A percentile compares a stretch with the other conserved stretches of the same genome.
Evolutionary conservation across 2,113 vertebrate genomes (phyloP).

Genomic region (Pungitius pungitius): DNA sequence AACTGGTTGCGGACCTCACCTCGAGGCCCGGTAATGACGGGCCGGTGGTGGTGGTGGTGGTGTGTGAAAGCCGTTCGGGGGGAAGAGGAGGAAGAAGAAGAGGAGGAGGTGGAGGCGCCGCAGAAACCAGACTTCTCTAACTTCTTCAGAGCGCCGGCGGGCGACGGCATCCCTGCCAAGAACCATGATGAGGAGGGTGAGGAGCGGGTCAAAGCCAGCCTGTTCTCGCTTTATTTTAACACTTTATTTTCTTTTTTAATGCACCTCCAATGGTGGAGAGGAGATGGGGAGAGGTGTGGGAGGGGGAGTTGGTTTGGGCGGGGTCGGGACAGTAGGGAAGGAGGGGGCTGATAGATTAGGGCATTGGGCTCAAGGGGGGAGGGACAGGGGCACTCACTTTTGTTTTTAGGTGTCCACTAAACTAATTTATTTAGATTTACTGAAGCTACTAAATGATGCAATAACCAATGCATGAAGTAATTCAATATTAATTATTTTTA

Average conservation of each 20-base stretch:
- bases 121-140: conserved; percentile 98
- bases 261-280: conserved; percentile 10
- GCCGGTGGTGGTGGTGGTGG: conserved; percentile 97
- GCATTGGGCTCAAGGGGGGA: not conserved
- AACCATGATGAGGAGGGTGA: conserved; percentile 81
- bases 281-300: not conserved
- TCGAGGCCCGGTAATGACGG: conserved; percentile 98
- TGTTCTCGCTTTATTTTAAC: conserved; percentile 1
- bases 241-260: not conserved
- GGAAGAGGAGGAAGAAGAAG: conserved; percentile 82
- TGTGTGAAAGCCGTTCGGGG: conserved; percentile 96
- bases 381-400: not conserved
- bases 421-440: not conserved
- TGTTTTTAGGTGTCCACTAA: not conserved
- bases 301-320: not conserved
- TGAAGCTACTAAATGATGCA: not conserved
- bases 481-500: no score
- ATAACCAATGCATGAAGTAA: not conserved
- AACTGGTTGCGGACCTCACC: conserved; percentile 85
- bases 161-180: conserved; percentile 95
- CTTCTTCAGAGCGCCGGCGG: conserved; percentile 95
- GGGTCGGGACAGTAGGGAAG: not conserved
- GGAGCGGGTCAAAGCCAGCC: conserved; percentile 30
- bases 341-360: conserved; percentile 4
- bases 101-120: conserved; percentile 73